Base-by-base conservation (phyloP, 2,797 vertebrate species). In the Rhodeus uyekii region DNA sequence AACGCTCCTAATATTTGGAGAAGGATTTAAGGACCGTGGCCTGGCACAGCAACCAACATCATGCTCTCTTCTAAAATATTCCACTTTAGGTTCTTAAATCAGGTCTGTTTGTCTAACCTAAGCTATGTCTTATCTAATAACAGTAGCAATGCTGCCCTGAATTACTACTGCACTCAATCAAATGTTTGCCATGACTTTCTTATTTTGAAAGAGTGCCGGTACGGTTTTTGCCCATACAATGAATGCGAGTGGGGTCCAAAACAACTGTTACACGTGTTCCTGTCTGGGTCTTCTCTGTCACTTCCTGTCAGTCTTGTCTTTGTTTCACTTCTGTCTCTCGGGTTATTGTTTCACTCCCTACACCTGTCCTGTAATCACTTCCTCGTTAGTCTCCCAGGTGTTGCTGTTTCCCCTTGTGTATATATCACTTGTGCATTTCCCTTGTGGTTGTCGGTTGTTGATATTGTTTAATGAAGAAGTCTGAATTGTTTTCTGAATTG, bases 41-140 rank as follows among this genome's bases (percentile, higher is more conserved):
- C 29, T 61, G 72, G 63, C 78, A 79, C 18, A 12, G 63, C 38
- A 63, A 32, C 58, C 32, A 55, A 53, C 53, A 65, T 63, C 67
- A 75, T 82, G 82, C 78, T 72, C n/a, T 13, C n/a, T 58, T 85
- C 83, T 72, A 80, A 46, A 78, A 87, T 72, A 81, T 86, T 81
- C 77, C 76, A 77, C 65, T 42, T 64, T n/a, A 38, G 27, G 24
- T 36, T 38, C 10, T 13, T 67, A 36, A 74, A 55, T 44, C 69
- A 75, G 36, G 32, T 27, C 24, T 81, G 83, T 81, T 76, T 79
- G 44, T 34, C 73, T 72, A 81, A 73, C 83, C 44, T 53, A 50
- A 78, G 85, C 69, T 42, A 65, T 76, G 39, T 55, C 65, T 65
- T 67, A 78, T 67, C 29, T 32, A 80, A 46, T 38, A 74, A 78